phyloP scores from a whole-genome alignment of 2,888 invertebrate genomes.

The Gerosis bhagava region DNA sequence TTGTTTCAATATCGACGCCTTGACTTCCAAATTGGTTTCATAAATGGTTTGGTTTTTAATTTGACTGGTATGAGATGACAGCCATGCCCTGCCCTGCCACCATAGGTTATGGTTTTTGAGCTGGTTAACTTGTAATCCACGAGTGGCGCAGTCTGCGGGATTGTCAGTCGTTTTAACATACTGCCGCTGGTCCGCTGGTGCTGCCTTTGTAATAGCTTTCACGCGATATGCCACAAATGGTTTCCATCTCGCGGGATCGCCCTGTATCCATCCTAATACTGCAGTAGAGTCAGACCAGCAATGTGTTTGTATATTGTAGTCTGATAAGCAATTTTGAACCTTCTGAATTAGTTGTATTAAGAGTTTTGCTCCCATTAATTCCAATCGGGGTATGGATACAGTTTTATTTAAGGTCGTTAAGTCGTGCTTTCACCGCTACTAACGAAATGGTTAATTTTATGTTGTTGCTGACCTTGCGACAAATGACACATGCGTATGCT shows the following conservation, averaged over 20 bases:
- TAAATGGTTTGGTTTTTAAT: neutral
- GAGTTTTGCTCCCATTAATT: neutral
- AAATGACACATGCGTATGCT: constrained; percentile 22
- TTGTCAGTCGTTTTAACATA: constrained; percentile 29
- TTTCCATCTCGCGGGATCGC: constrained; percentile 29
- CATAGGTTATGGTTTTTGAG: constrained; percentile 9
- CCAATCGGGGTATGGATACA: constrained; percentile 21
- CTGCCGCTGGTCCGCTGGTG: constrained; percentile 16
- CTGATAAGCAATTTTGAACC: constrained; percentile 8
- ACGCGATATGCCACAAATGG: constrained; percentile 30
- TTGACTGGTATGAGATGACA: neutral
- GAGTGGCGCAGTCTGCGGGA: constrained; percentile 30
- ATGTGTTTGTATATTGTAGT: constrained; percentile 11
- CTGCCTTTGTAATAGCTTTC: constrained; percentile 14
- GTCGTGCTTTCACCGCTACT: constrained; percentile 23
- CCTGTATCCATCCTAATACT: constrained; percentile 28
- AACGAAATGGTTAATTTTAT: constrained; percentile 8
- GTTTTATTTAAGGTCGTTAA: constrained; percentile 15
- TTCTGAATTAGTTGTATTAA: constrained; percentile 11
- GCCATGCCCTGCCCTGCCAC: constrained; percentile 2
- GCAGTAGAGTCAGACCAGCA: constrained; percentile 28
- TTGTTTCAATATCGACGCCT: neutral
- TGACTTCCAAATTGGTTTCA: neutral
- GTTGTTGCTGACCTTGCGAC: constrained; percentile 9
- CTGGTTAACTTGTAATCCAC: constrained; percentile 22